Conservation (phyloP, 2,888 invertebrate genomes). For the Microchrysa polita region DNA sequence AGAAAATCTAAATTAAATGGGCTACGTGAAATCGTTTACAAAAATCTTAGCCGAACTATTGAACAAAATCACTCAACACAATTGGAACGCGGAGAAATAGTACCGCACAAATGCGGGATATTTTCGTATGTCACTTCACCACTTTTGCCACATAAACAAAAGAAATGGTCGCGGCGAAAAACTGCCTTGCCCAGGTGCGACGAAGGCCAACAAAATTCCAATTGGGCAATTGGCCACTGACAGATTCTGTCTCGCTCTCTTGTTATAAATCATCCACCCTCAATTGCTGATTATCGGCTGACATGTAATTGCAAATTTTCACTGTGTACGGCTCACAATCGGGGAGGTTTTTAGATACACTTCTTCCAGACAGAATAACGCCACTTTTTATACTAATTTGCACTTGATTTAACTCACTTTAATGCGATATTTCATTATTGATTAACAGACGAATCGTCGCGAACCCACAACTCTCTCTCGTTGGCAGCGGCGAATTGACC, state of each 20-base stretch:
- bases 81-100: too few species aligned
- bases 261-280: conserved; percentile 30
- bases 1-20: too few species aligned
- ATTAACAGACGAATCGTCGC: conserved; percentile 30
- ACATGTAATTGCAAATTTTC: conserved; percentile 10
- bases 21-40: too few species aligned
- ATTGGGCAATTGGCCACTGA: neutral
- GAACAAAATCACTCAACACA: too few species aligned
- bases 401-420: conserved; percentile 18
- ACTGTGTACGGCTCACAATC: neutral
- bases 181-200: neutral
- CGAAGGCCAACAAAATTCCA: neutral
- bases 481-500: neutral
- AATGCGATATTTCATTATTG: conserved; percentile 34
- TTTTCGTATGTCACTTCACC: neutral
- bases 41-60: too few species aligned
- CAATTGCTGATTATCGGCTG: neutral
- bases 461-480: conserved; percentile 23
- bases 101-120: neutral
- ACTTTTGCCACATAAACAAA: conserved; percentile 42
- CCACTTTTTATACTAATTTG: neutral
- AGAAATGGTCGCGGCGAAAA: neutral
- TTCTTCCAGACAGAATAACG: too few species aligned
- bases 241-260: conserved; percentile 19
- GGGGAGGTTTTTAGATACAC: neutral